Base-by-base conservation (phyloP, 2,888 invertebrate species). In the Drosophila pseudotalamancana region DNA sequence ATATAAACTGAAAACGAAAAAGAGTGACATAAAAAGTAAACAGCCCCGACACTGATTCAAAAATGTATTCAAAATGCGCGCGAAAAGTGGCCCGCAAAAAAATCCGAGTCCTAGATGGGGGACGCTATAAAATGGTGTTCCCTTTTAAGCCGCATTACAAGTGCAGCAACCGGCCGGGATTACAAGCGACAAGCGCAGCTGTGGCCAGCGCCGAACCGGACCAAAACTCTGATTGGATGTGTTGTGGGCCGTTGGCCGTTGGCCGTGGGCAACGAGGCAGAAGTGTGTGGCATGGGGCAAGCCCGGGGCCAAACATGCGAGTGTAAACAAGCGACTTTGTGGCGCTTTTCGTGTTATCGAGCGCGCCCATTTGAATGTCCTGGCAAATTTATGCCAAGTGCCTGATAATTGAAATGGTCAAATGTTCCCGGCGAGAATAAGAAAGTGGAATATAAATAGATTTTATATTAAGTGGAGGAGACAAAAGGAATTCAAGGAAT, bases 321-420 rank as follows among this genome's bases (percentile, higher is more conserved):
- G 86, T 74, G 74, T 82, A 85, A 80, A 80, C 79, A 85, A 74
- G 86, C 75, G 86, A 80, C 65, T 80, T 80, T 83, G 76, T 67
- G 69, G 86, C 76, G 72, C 69, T 83, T 86, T 75, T 65, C 66
- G 50, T 79, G 72, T 85, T 86, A 86, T 86, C 87, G 61, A 64
- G 54, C 45, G 59, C 25, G 49, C 48, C 46, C 83, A 78, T 74
- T 85, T 74, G 56, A 65, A 82, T 75, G 55, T 61, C 31, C 54
- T 42, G 46, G 25, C 27, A 79, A 73, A 76, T 72, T 68, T 76
- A 83, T 76, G 70, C 40, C 64, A 67, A 62, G 37, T 45, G 57
- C 6, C 57, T 55, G 84, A 79, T 79, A 86, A 76, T 86, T 86
- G 80, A 83, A 86, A 76, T 49, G 59, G 56, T 37, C 62, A 46